phyloP scores from a whole-genome alignment of 2,888 invertebrate genomes.

The Allolobophora icterica region DNA sequence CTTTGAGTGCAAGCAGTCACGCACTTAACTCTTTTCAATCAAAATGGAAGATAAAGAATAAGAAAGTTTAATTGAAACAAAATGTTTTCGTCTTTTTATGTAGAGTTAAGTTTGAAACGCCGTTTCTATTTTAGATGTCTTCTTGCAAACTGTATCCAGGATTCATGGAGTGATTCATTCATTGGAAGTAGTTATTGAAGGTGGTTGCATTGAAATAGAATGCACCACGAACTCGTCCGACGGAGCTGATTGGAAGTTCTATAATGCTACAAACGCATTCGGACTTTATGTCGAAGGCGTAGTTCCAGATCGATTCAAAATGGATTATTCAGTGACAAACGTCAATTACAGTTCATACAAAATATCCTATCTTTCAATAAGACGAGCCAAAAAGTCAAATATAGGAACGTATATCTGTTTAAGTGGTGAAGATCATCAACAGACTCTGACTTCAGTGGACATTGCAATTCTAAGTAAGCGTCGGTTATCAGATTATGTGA shows the following conservation, averaged over 20 bases:
- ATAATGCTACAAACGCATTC: neutral
- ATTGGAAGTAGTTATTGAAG: constrained; percentile 6
- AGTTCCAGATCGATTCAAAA: neutral
- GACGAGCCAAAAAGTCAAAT: neutral
- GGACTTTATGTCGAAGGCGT: neutral
- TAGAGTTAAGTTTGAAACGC: no score
- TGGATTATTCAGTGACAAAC: neutral
- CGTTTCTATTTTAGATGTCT: no score
- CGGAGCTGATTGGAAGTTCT: neutral
- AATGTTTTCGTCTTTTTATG: no score
- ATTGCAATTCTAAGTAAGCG: neutral
- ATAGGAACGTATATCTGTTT: neutral
- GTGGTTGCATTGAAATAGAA: neutral
- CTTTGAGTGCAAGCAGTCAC: no score
- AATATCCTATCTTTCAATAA: neutral
- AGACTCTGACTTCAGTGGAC: neutral
- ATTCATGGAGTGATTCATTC: neutral
- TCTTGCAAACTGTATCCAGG: neutral
- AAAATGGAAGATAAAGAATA: no score
- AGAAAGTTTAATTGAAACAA: no score
- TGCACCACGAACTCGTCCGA: neutral
- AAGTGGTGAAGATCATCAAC: neutral
- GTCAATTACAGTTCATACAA: neutral
- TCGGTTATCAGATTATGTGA: neutral
- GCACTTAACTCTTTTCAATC: no score